Evolutionary conservation across 2,113 vertebrate species (phyloP).

Genomic region (Terrapene triunguis): DNA sequence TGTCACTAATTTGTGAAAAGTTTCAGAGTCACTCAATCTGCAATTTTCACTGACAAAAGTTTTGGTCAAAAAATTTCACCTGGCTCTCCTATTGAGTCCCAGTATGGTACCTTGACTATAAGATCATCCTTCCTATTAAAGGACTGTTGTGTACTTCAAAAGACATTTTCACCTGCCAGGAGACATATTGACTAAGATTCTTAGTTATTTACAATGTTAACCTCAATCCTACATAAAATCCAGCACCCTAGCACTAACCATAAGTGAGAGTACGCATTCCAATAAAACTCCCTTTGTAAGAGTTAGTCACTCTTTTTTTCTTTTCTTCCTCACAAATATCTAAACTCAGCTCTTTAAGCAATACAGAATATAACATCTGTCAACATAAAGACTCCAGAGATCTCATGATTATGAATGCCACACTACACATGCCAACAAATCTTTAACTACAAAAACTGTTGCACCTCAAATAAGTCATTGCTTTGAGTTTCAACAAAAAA

Average conservation of each 20-base stretch:
- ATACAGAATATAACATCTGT: neutral
- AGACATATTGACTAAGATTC: neutral
- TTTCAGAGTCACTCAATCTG: neutral
- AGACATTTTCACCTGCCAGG: neutral
- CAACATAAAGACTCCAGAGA: neutral
- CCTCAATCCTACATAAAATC: neutral
- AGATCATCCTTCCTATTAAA: neutral
- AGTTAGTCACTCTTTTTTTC: neutral
- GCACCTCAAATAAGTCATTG: neutral
- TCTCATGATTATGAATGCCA: neutral
- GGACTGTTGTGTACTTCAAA: neutral
- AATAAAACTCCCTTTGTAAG: neutral
- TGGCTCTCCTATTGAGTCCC: neutral
- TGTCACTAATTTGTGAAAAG: neutral
- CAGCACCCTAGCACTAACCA: neutral
- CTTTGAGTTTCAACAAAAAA: neutral
- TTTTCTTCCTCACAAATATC: neutral
- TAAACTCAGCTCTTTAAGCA: neutral
- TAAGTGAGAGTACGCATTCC: neutral
- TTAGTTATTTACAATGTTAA: rapidly evolving
- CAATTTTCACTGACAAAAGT: neutral
- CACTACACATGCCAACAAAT: neutral
- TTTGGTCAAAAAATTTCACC: neutral
- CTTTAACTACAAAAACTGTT: neutral
- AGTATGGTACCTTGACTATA: neutral